These are phyloP conservation scores for Chiridota heheva DNA, from an alignment of 35 echinoderm and acorn worm genomes.

Conservation along the genomic window DNA sequence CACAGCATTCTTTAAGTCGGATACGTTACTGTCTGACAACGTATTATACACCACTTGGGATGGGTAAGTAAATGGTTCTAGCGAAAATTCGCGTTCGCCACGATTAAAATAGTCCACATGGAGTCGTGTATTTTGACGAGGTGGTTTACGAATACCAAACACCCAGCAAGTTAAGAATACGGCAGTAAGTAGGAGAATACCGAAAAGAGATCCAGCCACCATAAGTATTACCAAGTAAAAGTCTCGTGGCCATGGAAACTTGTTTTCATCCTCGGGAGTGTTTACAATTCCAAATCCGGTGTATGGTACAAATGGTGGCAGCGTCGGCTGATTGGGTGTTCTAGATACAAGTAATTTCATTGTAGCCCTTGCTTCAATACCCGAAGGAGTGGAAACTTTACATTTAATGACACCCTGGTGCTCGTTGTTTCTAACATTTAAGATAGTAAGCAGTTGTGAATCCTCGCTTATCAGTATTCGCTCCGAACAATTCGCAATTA, in stretches of 20 bases:
- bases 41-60: conserved; percentile 58
- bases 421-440: conserved; percentile 37
- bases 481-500: conserved; percentile 4
- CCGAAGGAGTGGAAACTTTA: conserved; percentile 53
- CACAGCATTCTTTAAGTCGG: background rate
- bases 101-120: conserved; percentile 42
- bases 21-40: conserved; percentile 21
- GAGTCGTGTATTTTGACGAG: conserved; percentile 46
- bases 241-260: conserved; percentile 28
- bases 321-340: conserved; percentile 24
- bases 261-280: background rate
- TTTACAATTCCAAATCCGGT: background rate
- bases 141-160: conserved; percentile 52
- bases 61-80: conserved; percentile 56
- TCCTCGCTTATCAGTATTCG: conserved; percentile 47
- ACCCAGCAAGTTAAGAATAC: conserved; percentile 80
- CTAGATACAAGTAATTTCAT: conserved; percentile 58
- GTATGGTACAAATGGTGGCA: background rate
- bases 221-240: conserved; percentile 65
- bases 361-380: conserved; percentile 40
- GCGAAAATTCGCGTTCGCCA: conserved; percentile 19
- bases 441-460: conserved; percentile 54
- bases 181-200: conserved; percentile 57
- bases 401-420: conserved; percentile 51
- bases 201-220: conserved; percentile 59